These are phyloP conservation scores for Drosophila teissieri DNA, from an alignment of 1,140 invertebrate species.

Conservation along the genomic window DNA sequence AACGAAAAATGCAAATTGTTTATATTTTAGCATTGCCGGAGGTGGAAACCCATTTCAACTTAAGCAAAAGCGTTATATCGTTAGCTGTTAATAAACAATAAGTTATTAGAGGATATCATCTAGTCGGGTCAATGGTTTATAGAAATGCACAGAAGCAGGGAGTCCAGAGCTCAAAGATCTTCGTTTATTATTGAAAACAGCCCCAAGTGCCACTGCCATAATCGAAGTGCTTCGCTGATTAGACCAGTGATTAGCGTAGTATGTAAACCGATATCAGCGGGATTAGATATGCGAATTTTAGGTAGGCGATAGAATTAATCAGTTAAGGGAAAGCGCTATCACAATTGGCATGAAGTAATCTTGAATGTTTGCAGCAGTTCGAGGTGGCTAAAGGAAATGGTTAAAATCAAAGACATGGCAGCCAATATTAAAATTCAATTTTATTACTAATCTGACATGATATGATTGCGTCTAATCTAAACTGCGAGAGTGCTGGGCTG, in stretches of 20 bases:
- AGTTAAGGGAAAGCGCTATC: constrained; percentile 2
- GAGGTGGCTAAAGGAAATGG: neutral
- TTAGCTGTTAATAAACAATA: neutral
- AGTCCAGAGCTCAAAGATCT: constrained; percentile 6
- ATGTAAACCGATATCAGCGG: constrained; percentile 6
- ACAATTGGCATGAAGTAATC: neutral
- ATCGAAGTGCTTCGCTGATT: constrained; percentile 18
- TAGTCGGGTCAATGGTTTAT: neutral
- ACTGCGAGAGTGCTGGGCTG: neutral
- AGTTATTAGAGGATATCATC: neutral
- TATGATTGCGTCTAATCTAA: neutral
- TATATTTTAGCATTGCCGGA: neutral
- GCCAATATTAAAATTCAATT: constrained; percentile 10
- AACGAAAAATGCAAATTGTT: neutral
- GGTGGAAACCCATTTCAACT: neutral
- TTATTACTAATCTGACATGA: constrained; percentile 14
- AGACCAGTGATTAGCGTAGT: constrained; percentile 9
- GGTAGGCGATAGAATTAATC: constrained; percentile 30
- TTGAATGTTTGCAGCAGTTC: neutral
- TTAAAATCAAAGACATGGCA: neutral
- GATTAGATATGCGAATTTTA: constrained; percentile 39
- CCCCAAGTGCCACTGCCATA: constrained; percentile 12
- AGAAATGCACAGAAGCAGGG: neutral
- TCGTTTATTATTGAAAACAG: constrained; percentile 5
- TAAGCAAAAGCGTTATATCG: neutral